Percentiles rank a stretch among this genome's conserved stretches.
Evolutionary conservation across 1,140 invertebrate species (phyloP).

Genomic region (Pinna nobilis): DNA sequence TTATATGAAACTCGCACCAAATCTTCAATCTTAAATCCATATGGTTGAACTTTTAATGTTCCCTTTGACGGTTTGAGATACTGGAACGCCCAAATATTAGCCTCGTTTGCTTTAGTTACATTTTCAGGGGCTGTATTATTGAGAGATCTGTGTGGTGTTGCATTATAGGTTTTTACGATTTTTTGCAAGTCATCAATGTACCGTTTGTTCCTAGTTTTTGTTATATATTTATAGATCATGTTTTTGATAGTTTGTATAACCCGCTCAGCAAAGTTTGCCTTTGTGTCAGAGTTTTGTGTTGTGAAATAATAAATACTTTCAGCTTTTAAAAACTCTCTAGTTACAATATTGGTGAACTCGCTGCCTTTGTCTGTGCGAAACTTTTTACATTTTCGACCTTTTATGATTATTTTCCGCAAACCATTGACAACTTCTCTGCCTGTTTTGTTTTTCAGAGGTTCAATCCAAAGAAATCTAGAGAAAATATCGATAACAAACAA

Average conservation of each 20-base stretch:
- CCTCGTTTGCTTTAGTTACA: conserved; percentile 14
- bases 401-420: background rate
- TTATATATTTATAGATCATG: conserved; percentile 12
- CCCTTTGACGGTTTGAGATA: conserved; percentile 4
- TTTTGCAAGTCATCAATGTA: conserved; percentile 10
- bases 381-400: background rate
- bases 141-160: conserved; percentile 16
- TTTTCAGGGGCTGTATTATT: conserved; percentile 13
- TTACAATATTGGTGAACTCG: background rate
- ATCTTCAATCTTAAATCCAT: conserved; percentile 4
- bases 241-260: conserved; percentile 11
- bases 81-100: conserved; percentile 11
- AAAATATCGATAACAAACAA: conserved; percentile 19
- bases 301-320: conserved; percentile 7
- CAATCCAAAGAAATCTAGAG: conserved; percentile 11
- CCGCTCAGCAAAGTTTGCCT: conserved; percentile 19
- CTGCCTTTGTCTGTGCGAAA: background rate
- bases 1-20: conserved; percentile 1
- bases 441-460: conserved; percentile 18
- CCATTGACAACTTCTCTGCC: conserved; percentile 1
- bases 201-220: conserved; percentile 12
- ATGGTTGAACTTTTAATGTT: background rate
- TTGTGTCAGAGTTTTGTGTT: background rate
- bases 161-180: conserved; percentile 11
- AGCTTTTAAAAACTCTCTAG: background rate